A percentile compares a stretch with the other conserved stretches of the same genome.
These are phyloP conservation scores for Meda fulgida DNA, from an alignment of 2,797 vertebrate genomes.

Conservation along the genomic window DNA sequence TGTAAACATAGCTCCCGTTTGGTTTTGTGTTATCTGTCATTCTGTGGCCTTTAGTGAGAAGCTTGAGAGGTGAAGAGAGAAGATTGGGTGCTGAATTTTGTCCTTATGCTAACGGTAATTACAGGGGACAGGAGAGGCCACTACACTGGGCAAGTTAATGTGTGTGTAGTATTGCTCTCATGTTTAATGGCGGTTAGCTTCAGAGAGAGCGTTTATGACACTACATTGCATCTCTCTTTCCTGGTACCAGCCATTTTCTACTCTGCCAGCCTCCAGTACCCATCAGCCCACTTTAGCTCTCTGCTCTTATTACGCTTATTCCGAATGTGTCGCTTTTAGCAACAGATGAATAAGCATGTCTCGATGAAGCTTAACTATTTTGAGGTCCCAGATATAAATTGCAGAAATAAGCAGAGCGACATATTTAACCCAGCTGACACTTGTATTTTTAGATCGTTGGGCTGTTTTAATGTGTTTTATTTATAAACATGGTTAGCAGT, in stretches of 20 bases:
- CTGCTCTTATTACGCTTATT: constrained; percentile 19
- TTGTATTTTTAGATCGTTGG: constrained; percentile 23
- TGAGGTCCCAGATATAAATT: constrained; percentile 13
- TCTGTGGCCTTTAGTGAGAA: constrained; percentile 25
- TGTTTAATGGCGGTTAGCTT: constrained; percentile 26
- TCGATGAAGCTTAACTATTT: constrained; percentile 28
- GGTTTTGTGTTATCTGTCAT: constrained; percentile 10
- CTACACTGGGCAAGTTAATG: constrained; percentile 36
- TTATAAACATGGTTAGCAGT: constrained; percentile 32
- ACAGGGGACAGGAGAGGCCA: constrained; percentile 31
- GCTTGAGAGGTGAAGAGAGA: constrained; percentile 24
- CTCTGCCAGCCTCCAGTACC: constrained; percentile 33
- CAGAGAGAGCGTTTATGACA: background rate
- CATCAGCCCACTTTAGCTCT: constrained; percentile 32
- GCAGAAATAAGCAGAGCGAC: background rate
- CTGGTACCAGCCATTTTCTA: constrained; percentile 14
- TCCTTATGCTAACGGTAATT: constrained; percentile 47
- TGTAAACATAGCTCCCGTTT: background rate
- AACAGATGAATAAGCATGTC: constrained; percentile 42
- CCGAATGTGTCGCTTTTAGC: constrained; percentile 28
- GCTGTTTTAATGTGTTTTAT: constrained; percentile 32
- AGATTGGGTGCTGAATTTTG: background rate
- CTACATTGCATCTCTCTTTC: constrained; percentile 15
- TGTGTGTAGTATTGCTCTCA: constrained; percentile 26
- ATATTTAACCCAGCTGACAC: constrained; percentile 38